These are phyloP conservation scores for Dascillus cervinus DNA, from an alignment of 2,888 invertebrate species.

Conservation along the genomic window DNA sequence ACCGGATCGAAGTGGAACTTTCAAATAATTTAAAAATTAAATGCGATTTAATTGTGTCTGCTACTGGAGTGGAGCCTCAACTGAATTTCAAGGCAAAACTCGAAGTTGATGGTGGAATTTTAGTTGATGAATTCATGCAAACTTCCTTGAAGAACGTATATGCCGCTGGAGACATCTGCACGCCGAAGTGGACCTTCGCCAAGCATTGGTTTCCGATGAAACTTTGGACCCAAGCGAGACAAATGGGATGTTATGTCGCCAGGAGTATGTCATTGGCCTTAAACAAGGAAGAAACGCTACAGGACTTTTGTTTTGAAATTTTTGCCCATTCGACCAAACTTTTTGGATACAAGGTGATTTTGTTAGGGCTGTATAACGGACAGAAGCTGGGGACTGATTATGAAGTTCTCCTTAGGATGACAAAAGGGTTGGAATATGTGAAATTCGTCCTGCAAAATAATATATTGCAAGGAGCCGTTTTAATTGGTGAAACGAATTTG, in stretches of 20 bases:
- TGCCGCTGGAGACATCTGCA: conserved; percentile 94
- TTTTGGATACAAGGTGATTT: conserved; percentile 87
- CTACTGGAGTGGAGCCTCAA: conserved; percentile 83
- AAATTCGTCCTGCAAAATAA: conserved; percentile 83
- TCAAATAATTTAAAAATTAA: conserved; percentile 62
- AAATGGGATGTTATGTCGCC: conserved; percentile 94
- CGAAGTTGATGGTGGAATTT: conserved; percentile 71
- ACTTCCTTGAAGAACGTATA: conserved; percentile 72
- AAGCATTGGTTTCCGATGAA: conserved; percentile 91
- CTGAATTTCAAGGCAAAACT: conserved; percentile 48
- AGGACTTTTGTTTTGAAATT: conserved; percentile 95
- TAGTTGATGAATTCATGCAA: conserved; percentile 78
- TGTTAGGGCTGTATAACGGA: conserved; percentile 89
- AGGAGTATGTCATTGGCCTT: conserved; percentile 71
- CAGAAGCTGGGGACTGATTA: conserved; percentile 75
- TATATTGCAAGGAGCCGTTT: conserved; percentile 82
- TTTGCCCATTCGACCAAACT: conserved; percentile 95
- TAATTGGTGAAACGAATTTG: conserved; percentile 94
- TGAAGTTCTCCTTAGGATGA: conserved; percentile 78
- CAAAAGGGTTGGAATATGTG: conserved; percentile 72
- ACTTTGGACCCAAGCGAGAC: conserved; percentile 96
- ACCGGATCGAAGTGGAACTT: conserved; percentile 66
- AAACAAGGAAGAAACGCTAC: conserved; percentile 57
- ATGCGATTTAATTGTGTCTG: conserved; percentile 90
- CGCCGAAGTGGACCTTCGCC: conserved; percentile 68